phyloP scores from a whole-genome alignment of 2,888 invertebrate genomes.

The Sminthurides aquaticus region DNA sequence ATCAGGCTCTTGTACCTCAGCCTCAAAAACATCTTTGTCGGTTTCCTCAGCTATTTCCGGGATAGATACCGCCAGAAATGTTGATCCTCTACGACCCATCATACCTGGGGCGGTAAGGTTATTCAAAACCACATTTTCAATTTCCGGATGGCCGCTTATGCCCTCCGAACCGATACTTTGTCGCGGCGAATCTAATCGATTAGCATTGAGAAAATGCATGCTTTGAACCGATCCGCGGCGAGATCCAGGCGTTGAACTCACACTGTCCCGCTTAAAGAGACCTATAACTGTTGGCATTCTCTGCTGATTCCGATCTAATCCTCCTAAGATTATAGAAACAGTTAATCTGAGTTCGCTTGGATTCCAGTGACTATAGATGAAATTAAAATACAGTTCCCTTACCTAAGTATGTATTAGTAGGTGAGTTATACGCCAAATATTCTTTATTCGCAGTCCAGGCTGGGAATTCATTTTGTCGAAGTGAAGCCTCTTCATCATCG shows the following conservation, averaged over 20 bases:
- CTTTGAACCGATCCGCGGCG: conserved; percentile 40
- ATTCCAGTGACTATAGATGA: too few relatives aligned
- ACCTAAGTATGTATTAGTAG: conserved; percentile 86
- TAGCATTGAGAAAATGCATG: conserved; percentile 28
- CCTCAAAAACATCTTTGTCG: conserved; percentile 34
- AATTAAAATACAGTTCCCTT: too few relatives aligned
- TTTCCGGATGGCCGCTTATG: conserved; percentile 1
- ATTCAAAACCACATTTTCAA: conserved; percentile 8
- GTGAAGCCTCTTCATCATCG: conserved; percentile 58
- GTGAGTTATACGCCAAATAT: conserved; percentile 82
- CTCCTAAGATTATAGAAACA: conserved; percentile 60
- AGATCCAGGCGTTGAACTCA: conserved; percentile 59
- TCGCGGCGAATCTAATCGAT: conserved; percentile 38
- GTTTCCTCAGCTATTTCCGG: conserved; percentile 40
- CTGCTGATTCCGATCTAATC: conserved; percentile 72
- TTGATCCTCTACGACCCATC: conserved; percentile 37
- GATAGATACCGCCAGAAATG: conserved; percentile 30
- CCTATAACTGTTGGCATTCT: conserved; percentile 73
- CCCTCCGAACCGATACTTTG: conserved; percentile 41
- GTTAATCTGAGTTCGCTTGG: neutral
- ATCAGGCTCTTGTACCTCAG: conserved; percentile 10
- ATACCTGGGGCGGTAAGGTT: conserved; percentile 8
- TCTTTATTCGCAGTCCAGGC: conserved; percentile 93
- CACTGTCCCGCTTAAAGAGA: conserved; percentile 75
- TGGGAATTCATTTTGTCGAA: conserved; percentile 81